Evolutionary conservation across 2,113 vertebrate species (phyloP).

Genomic region (Talpa occidentalis): DNA sequence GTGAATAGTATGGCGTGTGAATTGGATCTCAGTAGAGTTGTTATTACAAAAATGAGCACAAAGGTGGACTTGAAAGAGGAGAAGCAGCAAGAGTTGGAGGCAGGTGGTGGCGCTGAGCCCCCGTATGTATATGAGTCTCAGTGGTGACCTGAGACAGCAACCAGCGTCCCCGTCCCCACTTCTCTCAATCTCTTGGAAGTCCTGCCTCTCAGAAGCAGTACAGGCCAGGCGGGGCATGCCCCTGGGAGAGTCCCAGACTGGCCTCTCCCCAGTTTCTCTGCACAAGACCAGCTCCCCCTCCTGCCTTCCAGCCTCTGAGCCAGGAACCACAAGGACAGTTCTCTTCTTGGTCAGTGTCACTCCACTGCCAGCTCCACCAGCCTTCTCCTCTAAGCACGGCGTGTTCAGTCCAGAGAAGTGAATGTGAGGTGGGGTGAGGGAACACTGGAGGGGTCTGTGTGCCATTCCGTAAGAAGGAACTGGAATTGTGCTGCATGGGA

Average conservation of each 20-base stretch:
- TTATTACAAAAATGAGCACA: background rate
- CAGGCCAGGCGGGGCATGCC: too few relatives aligned
- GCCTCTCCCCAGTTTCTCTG: background rate
- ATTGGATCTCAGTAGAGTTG: background rate
- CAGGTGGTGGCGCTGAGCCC: background rate
- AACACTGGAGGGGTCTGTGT: background rate
- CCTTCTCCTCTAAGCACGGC: background rate
- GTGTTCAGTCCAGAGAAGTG: background rate
- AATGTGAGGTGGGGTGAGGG: background rate
- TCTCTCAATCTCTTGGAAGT: background rate
- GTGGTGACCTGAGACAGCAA: accelerated
- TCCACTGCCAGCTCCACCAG: background rate
- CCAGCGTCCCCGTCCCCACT: background rate
- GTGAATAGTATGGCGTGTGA: background rate
- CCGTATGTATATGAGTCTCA: accelerated
- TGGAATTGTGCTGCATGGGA: background rate
- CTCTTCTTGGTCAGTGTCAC: background rate
- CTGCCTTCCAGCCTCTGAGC: background rate
- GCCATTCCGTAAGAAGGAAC: accelerated
- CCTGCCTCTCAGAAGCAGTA: background rate
- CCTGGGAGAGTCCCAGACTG: too few relatives aligned
- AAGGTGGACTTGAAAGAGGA: background rate
- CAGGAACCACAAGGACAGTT: background rate
- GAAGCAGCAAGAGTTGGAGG: background rate
- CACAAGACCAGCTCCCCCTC: background rate